These are phyloP conservation scores for Cheilosia vulpina DNA, from an alignment of 2,888 invertebrate genomes.

Conservation along the genomic window DNA sequence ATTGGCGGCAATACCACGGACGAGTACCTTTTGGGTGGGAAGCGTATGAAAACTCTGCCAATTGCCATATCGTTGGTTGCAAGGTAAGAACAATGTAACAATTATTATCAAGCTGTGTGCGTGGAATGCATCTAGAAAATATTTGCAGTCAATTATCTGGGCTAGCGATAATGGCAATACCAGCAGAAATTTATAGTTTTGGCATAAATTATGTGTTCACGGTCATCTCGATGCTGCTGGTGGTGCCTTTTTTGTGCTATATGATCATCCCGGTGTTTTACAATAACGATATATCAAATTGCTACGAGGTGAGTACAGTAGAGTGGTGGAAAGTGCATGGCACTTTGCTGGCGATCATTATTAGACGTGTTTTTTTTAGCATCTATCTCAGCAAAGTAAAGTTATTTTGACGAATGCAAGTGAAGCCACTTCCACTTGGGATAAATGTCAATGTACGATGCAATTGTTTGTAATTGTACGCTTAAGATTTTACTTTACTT, in stretches of 20 bases:
- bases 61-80: constrained; percentile 87
- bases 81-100: constrained; percentile 77
- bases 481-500: too few relatives aligned
- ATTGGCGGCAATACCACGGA: constrained; percentile 84
- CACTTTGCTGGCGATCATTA: too few relatives aligned
- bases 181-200: constrained; percentile 84
- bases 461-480: too few relatives aligned
- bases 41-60: constrained; percentile 85
- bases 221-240: constrained; percentile 82
- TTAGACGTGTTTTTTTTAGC: too few relatives aligned
- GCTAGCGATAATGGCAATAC: constrained; percentile 85
- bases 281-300: constrained; percentile 84
- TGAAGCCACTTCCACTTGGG: too few relatives aligned
- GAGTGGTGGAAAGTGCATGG: neutral
- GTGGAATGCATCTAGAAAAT: constrained; percentile 15
- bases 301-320: constrained; percentile 83
- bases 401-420: too few relatives aligned
- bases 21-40: constrained; percentile 86
- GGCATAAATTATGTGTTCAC: constrained; percentile 84
- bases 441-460: too few relatives aligned
- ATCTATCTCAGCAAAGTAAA: too few relatives aligned
- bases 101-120: neutral
- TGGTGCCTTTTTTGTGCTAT: constrained; percentile 80
- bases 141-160: constrained; percentile 84
- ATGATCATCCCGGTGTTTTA: constrained; percentile 84